Conservation (phyloP, 2,888 invertebrate species). For the Drosophila longiperda region DNA sequence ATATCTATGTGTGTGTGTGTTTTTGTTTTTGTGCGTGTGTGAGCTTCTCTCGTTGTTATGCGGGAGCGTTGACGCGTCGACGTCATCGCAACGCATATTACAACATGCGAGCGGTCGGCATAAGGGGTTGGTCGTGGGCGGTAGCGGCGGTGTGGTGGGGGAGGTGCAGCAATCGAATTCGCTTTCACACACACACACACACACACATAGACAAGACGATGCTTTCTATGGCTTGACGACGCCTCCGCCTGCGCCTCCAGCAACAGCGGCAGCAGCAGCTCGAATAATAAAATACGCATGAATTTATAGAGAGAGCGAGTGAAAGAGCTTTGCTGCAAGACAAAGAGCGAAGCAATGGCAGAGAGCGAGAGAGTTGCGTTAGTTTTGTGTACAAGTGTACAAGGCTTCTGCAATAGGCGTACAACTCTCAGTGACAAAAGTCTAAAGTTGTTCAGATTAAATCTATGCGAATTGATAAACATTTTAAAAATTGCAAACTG, state of each 20-base stretch:
- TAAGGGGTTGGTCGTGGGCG: not conserved
- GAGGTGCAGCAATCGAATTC: conserved; percentile 47
- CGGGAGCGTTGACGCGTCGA: conserved; percentile 67
- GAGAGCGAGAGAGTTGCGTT: conserved; percentile 39
- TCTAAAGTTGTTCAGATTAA: not conserved
- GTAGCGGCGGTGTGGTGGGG: not conserved
- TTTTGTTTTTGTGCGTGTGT: not conserved
- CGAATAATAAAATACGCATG: conserved; percentile 70
- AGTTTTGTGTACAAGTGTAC: conserved; percentile 43
- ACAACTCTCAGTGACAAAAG: conserved; percentile 22
- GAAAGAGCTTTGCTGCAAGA: conserved; percentile 17
- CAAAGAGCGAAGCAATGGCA: conserved; percentile 16
- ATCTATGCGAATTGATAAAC: not conserved
- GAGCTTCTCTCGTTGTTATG: conserved; percentile 56
- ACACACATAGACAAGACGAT: conserved; percentile 39
- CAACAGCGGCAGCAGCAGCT: conserved; percentile 24
- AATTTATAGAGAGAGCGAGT: conserved; percentile 51
- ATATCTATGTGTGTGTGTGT: not conserved
- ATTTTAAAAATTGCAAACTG: not conserved
- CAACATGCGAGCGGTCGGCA: conserved; percentile 50
- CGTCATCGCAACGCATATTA: conserved; percentile 70
- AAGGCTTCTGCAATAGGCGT: conserved; percentile 1
- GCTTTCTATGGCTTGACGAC: conserved; percentile 73
- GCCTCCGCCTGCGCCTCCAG: conserved; percentile 26
- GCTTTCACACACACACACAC: conserved; percentile 55